Conservation (phyloP, 1,140 invertebrate genomes). For the Calephelis nemesis region DNA sequence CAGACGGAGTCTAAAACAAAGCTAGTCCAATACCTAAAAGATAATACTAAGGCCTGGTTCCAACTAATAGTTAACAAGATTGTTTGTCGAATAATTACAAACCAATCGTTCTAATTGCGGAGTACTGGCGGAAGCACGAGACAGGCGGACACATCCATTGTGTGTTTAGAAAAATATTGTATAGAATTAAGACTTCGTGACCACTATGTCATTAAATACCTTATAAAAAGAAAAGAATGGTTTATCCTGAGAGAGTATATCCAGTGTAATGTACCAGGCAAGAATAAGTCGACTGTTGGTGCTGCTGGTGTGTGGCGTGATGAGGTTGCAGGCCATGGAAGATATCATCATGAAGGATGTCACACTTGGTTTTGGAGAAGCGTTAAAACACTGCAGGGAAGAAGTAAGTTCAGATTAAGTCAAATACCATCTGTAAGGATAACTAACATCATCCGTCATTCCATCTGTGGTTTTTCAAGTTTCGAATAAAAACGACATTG, state of each 20-base stretch:
- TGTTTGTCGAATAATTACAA: not conserved
- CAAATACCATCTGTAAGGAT: too few species aligned
- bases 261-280: slow-evolving; percentile 1
- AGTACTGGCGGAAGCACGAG: not conserved
- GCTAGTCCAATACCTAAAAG: not conserved
- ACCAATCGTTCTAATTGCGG: not conserved
- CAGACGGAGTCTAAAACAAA: too few species aligned
- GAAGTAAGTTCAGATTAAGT: slow-evolving; percentile 40
- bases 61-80: not conserved
- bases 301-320: slow-evolving; percentile 7
- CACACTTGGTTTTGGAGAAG: slow-evolving; percentile 67
- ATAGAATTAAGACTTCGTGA: not conserved
- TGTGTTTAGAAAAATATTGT: slow-evolving; percentile 7
- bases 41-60: not conserved
- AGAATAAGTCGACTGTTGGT: not conserved
- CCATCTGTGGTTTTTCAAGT: too few species aligned
- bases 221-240: slow-evolving; percentile 11
- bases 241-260: slow-evolving; percentile 3
- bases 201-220: not conserved
- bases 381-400: slow-evolving; percentile 60
- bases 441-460: too few species aligned
- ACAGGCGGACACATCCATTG: not conserved
- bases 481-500: too few species aligned
- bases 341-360: slow-evolving; percentile 65
- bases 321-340: slow-evolving; percentile 27